Percentiles rank a stretch among this genome's conserved stretches.
These are phyloP conservation scores for Laupala kohalensis DNA, from an alignment of 1,140 invertebrate species.

Conservation along the genomic window DNA sequence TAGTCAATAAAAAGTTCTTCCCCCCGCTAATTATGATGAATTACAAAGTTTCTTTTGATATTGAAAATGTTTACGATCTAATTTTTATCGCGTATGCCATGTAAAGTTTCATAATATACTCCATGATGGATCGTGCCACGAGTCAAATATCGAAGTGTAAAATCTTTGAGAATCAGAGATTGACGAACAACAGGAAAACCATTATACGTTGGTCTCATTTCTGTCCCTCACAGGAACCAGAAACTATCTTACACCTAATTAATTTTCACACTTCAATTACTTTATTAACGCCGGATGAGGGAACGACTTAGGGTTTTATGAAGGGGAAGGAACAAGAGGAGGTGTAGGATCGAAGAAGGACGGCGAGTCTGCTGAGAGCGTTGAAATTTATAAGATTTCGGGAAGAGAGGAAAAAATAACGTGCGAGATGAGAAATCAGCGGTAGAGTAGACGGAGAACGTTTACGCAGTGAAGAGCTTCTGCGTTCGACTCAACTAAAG, in stretches of 20 bases:
- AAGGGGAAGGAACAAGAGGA: background rate
- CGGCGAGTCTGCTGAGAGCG: background rate
- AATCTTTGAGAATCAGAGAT: too few relatives aligned
- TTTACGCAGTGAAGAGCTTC: background rate
- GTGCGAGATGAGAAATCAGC: background rate
- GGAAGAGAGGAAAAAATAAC: background rate
- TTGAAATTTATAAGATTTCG: background rate
- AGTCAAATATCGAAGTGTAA: too few relatives aligned
- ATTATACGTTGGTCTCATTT: background rate
- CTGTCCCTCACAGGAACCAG: background rate
- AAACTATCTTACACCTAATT: conserved; percentile 5
- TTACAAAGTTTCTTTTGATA: too few relatives aligned
- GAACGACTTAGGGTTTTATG: background rate
- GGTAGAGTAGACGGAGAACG: background rate
- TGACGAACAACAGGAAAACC: too few relatives aligned
- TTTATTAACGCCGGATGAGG: background rate
- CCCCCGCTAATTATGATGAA: too few relatives aligned
- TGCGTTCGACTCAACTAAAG: background rate
- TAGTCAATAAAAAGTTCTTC: too few relatives aligned
- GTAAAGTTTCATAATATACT: too few relatives aligned
- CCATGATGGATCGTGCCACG: too few relatives aligned
- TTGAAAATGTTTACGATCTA: too few relatives aligned
- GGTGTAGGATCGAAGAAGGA: background rate
- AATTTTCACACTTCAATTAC: conserved; percentile 1
- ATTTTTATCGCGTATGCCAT: too few relatives aligned